Evolutionary conservation across 2,888 invertebrate species (phyloP), one percentile per base, ranked within the genome.

Genomic region (Mantis religiosa): DNA sequence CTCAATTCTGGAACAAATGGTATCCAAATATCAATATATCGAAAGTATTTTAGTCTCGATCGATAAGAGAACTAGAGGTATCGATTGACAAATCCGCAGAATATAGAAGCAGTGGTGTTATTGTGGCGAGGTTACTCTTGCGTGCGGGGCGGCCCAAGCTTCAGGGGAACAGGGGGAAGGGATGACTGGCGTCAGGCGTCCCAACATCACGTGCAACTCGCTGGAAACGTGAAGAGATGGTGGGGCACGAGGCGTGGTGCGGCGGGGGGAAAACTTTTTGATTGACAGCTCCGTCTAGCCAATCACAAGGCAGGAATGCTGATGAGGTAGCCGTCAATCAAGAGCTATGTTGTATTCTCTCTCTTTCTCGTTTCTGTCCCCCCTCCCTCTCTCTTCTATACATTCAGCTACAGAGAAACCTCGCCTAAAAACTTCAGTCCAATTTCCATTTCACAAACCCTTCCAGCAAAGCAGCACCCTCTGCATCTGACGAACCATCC

Each of bases 251-350:
- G 87, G 88, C 28, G 83, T 82, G 54, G 82, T 30, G 88, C 85
- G 41, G 88, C 27, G 87, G 86, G 82, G 87, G 88, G 84, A 84
- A 41, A 94, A 93, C 93, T 93, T 95, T 94, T 95, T 96, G 96
- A 96, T 96, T 96, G 96, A 96, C 96, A 96, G 96, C 95, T 95
- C 95, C 94, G 95, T 95, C 95, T 95, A 95, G 94, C 96, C 96
- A 96, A 96, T 96, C 95, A 95, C 95, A 95, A 95, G 94, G 94
- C 94, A 94, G 95, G 95, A 95, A 95, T 95, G 94, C 95, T 96
- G 96, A 96, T 96, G 96, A 96, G 95, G 94, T 94, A 93, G 95
- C 95, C 95, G 96, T 96, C 96, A 96, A 96, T 96, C 96, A 96
- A 82, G 87, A 82, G 89, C 86, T 47, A 87, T 85, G 85, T 82